Conservation (phyloP, 2,113 vertebrate genomes). For the Bujurquina vittata region DNA sequence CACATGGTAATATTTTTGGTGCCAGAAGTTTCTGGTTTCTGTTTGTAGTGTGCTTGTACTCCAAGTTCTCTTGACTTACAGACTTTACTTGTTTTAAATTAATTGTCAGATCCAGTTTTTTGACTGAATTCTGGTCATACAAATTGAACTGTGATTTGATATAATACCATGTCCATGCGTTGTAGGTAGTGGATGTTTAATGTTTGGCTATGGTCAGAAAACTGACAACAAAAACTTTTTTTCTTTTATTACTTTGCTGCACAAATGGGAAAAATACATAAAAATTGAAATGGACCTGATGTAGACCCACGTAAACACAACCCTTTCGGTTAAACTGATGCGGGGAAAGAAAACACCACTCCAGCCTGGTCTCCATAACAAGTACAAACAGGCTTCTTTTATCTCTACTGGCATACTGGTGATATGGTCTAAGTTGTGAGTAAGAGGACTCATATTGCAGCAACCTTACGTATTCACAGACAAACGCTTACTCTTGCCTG, state of each 20-base stretch:
- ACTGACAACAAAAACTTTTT: background rate
- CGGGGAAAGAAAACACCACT: background rate
- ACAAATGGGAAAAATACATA: background rate
- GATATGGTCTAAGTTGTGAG: slow-evolving; percentile 21
- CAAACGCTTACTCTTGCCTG: slow-evolving; percentile 42
- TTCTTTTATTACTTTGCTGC: fast-evolving
- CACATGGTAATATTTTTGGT: too few relatives aligned
- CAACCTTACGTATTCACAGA: slow-evolving; percentile 31
- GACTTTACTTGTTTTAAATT: too few relatives aligned
- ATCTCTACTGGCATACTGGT: slow-evolving; percentile 22
- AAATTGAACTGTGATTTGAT: background rate
- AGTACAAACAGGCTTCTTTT: slow-evolving; percentile 24
- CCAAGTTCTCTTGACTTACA: background rate
- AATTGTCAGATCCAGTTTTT: background rate
- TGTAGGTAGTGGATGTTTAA: background rate
- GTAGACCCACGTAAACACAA: background rate
- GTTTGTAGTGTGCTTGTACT: background rate
- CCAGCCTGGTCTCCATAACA: slow-evolving; percentile 58
- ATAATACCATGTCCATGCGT: too few relatives aligned
- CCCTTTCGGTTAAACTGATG: background rate
- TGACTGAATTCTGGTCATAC: background rate
- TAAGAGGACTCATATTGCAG: slow-evolving; percentile 8
- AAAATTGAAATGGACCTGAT: background rate
- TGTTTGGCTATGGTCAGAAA: background rate
- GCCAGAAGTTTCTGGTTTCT: too few relatives aligned